phyloP scores from a whole-genome alignment of 2,797 vertebrate genomes.

The Chrosomus eos region DNA sequence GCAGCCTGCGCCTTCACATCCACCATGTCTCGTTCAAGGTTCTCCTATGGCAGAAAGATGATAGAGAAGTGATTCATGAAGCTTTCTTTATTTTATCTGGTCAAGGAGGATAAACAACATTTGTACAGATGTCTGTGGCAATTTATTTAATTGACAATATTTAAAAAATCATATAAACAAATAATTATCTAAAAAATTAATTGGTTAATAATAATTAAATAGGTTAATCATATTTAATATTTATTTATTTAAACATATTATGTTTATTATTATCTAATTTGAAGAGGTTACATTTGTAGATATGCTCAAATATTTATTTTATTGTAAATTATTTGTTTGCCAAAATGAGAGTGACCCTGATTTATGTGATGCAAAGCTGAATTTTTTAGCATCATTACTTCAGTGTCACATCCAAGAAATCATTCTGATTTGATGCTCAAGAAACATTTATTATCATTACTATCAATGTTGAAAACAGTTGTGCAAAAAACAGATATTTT shows the following conservation, averaged over 20 bases:
- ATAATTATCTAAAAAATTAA: background rate
- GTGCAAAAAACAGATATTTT: background rate
- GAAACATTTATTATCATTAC: background rate
- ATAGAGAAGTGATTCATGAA: background rate
- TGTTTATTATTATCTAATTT: background rate
- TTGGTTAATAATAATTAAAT: background rate
- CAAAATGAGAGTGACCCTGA: background rate
- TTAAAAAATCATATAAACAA: background rate
- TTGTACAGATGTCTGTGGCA: background rate
- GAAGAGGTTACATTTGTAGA: background rate
- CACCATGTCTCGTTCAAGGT: conserved; percentile 69
- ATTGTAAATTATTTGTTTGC: too few species aligned
- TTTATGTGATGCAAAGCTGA: background rate
- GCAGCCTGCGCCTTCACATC: conserved; percentile 76
- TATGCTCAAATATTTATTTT: background rate
- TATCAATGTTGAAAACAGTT: background rate
- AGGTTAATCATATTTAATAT: background rate
- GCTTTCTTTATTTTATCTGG: background rate
- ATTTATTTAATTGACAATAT: background rate
- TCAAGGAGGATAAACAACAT: background rate
- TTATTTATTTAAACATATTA: background rate
- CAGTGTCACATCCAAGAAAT: background rate
- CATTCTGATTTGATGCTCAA: background rate
- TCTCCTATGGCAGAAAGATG: conserved; percentile 70
- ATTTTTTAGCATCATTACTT: background rate